Base-by-base conservation (phyloP, 2,113 vertebrate genomes). In the Coptodon bakossiorum region DNA sequence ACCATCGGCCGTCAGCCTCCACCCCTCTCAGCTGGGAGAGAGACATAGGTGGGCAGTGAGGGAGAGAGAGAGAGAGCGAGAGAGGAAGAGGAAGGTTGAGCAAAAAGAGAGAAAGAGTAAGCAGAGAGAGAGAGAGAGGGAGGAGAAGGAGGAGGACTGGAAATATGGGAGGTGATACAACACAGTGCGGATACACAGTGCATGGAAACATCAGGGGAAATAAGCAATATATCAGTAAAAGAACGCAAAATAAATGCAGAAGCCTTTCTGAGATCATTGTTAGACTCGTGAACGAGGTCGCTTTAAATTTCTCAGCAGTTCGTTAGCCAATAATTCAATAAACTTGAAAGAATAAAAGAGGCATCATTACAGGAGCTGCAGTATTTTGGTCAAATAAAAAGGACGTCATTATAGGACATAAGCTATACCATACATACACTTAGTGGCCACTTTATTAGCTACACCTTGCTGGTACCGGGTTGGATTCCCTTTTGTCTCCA, bases 1-100 rank as follows among this genome's bases (percentile, higher is more conserved):
- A 50, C 31, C 88, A 76, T 56, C 92, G 54, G 82, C 85, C 78
- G 90, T 86, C 91, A 85, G 91, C 93, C 94, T 94, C 93, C 94
- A 91, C 94, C 92, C 91, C 90, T 93, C 83, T 93, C 83, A 76
- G 80, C 78, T 90, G 90, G 59, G 53, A 79, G 90, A 83, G 81
- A 83, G 86, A 83, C 59, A 59, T 53, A 78, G 85, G 63, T 24
- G 43, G 59, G 48, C 36, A 71, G 11, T 2, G 54, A 7, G 66
- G n/a, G 86, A 78, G 85, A 27, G 78, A 53, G 40, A 34, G 34
- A 36, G 34, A 38, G 22, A 14, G 53, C 2, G 27, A 54, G 54
- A 9, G 54, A 71, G 84, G 22, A 50, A 19, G 79, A 29, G 27
- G 43, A 31, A 86, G 48, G 38, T 16, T 50, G 59, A 16, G 63